Evolutionary conservation across 92 coral and sea anemone genomes (phyloP).

Genomic region (Heliopora coerulea): DNA sequence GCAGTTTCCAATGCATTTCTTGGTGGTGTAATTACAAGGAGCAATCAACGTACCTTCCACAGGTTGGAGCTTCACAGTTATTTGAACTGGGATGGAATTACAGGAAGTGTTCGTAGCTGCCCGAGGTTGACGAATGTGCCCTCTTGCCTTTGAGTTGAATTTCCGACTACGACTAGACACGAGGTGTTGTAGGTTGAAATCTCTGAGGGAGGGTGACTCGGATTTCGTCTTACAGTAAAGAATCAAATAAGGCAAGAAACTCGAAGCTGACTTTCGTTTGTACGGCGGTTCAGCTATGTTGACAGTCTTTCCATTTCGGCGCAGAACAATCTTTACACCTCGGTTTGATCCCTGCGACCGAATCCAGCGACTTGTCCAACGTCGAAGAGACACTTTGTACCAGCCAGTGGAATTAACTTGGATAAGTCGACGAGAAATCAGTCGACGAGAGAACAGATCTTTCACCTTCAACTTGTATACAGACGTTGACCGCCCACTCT

Average conservation of each 20-base stretch:
- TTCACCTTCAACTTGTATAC: neutral
- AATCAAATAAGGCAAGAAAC: neutral
- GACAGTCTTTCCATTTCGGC: neutral
- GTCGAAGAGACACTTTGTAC: neutral
- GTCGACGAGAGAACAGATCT: neutral
- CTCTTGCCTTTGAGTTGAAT: neutral
- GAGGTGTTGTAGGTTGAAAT: neutral
- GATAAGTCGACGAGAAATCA: neutral
- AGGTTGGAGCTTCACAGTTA: neutral
- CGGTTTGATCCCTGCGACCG: neutral
- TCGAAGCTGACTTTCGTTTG: neutral
- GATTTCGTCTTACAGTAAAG: neutral
- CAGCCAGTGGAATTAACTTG: neutral
- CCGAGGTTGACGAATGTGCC: neutral
- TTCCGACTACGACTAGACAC: neutral
- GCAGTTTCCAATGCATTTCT: neutral
- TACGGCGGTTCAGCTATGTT: neutral
- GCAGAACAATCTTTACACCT: neutral
- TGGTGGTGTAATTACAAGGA: neutral
- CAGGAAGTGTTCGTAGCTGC: neutral
- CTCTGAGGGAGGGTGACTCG: neutral
- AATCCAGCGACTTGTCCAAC: neutral
- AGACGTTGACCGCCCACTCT: neutral
- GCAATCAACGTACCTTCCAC: neutral
- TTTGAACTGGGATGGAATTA: neutral